Evolutionary conservation across 2,888 invertebrate genomes (phyloP), one percentile per base, ranked within the genome.

Genomic region (Temnothorax rugatulus): DNA sequence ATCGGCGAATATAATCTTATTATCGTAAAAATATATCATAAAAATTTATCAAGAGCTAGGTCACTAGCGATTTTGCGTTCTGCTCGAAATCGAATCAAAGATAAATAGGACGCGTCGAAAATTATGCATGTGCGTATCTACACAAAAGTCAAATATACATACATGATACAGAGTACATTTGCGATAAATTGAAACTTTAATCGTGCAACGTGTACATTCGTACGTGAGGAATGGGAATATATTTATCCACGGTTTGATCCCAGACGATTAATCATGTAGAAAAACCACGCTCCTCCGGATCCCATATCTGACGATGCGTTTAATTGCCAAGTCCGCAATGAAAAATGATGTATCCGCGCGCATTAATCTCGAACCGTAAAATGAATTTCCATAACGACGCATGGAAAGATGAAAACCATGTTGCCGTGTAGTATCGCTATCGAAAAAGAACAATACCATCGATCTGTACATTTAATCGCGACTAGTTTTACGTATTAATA

Each of bases 401-500:
- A 47, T 66, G 71, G 1, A 69, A 50, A 18, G 50, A 69, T 47
- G 50, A 47, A 50, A 34, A 2, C 50, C n/a, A n/a, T n/a, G n/a
- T 7, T n/a, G 41, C 21, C 21, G 21, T 25, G 25, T 64, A 18
- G 7, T 74, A 61, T 21, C 9, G 47, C 15, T n/a, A 44, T 4
- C 29, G 4, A 29, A 74, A 61, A 59, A 15, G 18, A 29, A 21
- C 15, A 47, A 38, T 25, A 76, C 1, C 50, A 25, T 18, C 21
- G 38, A 64, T 25, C 50, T 75, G 38, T 66, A 38, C 18, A 61
- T 18, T 52, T 47, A 47, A 64, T 75, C 64, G 2, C 38, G 76
- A 76, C 76, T 76, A 75, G 76, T 50, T 63, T 74, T 47, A 74
- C 29, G 61, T 44, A 59, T 59, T 41, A 18, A 44, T 74, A n/a